Evolutionary conservation across 1,140 invertebrate species (phyloP).

Genomic region (Anastrepha ludens): DNA sequence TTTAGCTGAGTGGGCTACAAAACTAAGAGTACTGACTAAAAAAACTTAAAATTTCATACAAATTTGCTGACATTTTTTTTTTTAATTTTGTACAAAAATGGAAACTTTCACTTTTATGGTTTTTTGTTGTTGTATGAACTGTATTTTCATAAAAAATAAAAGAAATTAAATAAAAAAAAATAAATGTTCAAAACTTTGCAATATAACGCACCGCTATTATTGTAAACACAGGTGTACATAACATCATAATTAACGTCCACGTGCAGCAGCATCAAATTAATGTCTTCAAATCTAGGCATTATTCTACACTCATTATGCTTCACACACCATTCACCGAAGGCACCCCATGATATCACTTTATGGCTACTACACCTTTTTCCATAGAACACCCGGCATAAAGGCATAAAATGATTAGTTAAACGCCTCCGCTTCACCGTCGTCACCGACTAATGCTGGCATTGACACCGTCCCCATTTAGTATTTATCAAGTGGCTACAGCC

Average conservation of each 20-base stretch:
- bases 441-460: not conserved
- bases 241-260: not conserved
- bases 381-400: not conserved
- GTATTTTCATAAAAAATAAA: too few species aligned
- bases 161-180: too few species aligned
- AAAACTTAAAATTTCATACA: too few species aligned
- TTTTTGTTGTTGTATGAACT: too few species aligned
- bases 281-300: not conserved
- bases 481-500: not conserved
- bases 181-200: too few species aligned
- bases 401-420: conserved; percentile 39
- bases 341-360: not conserved
- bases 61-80: too few species aligned
- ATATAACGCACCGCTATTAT: too few species aligned
- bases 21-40: too few species aligned
- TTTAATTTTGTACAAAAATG: too few species aligned
- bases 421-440: not conserved
- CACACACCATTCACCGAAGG: not conserved
- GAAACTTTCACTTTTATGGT: too few species aligned
- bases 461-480: not conserved
- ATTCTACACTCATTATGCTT: not conserved
- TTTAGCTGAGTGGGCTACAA: too few species aligned
- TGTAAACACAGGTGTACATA: not conserved
- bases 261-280: not conserved
- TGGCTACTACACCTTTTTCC: not conserved